Percentiles rank a stretch among this genome's conserved stretches.
Conservation (phyloP, 2,113 vertebrate species). For the Rhombomys opimus region DNA sequence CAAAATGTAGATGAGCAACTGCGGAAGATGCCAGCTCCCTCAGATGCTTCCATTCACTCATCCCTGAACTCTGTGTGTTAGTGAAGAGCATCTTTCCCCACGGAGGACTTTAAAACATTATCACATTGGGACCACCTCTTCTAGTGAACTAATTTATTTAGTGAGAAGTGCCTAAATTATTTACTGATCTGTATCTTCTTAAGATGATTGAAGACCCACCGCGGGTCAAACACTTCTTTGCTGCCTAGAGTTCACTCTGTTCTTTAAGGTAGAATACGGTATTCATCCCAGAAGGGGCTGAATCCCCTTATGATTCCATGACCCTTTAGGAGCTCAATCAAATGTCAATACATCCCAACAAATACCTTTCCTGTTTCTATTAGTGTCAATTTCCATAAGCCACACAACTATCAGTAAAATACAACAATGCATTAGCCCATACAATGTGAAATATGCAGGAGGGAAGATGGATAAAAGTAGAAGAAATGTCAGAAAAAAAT, state of each 20-base stretch:
- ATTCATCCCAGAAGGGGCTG: background rate
- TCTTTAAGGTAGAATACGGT: background rate
- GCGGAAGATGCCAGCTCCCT: slow-evolving; percentile 52
- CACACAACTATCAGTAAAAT: background rate
- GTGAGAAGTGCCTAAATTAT: background rate
- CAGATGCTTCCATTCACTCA: slow-evolving; percentile 17
- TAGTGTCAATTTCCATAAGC: background rate
- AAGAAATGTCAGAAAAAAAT: slow-evolving; percentile 28
- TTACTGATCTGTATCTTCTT: background rate
- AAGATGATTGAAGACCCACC: background rate
- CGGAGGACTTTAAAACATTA: background rate
- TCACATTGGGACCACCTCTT: background rate
- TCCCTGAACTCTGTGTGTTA: background rate
- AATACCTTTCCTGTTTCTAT: background rate
- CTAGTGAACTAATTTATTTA: background rate
- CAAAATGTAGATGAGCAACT: slow-evolving; percentile 65
- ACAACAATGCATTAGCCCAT: background rate
- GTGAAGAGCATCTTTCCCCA: background rate
- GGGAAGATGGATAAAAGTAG: background rate
- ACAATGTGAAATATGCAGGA: slow-evolving; percentile 23
- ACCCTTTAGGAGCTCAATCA: slow-evolving; percentile 16
- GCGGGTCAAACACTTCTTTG: background rate
- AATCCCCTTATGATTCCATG: background rate
- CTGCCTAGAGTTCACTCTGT: background rate
- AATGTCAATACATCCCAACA: background rate